A percentile compares a stretch with the other conserved stretches of the same genome.
Conservation (phyloP, 2,113 vertebrate species). For the Dinomys branickii region DNA sequence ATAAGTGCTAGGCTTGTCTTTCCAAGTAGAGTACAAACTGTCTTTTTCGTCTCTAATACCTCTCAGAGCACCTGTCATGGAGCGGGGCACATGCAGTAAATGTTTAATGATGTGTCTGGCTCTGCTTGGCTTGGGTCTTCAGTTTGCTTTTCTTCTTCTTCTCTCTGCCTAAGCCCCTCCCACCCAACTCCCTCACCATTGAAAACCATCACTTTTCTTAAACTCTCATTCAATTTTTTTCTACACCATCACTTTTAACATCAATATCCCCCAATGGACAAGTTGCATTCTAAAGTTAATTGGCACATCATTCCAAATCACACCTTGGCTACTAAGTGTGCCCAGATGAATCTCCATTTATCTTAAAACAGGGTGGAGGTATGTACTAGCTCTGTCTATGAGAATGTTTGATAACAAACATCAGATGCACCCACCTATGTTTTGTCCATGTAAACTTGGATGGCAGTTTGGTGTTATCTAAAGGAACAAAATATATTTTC, state of each 20-base stretch:
- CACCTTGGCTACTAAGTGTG: background rate
- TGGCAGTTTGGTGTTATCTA: background rate
- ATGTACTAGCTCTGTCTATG: background rate
- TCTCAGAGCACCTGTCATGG: conserved; percentile 34
- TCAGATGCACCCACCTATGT: background rate
- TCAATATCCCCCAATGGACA: background rate
- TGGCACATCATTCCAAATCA: conserved; percentile 7
- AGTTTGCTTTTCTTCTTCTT: background rate
- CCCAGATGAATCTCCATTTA: background rate
- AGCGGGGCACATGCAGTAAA: background rate
- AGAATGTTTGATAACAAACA: background rate
- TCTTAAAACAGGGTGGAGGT: background rate
- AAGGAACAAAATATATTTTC: background rate
- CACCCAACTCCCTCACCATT: background rate
- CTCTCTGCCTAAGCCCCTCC: background rate
- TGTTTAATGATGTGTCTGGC: conserved; percentile 27
- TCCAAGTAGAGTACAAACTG: conserved; percentile 60
- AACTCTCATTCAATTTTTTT: background rate
- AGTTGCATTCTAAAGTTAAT: conserved; percentile 17
- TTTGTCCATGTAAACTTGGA: background rate
- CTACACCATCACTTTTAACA: conserved; percentile 12
- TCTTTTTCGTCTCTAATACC: conserved; percentile 26
- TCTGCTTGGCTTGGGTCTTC: background rate
- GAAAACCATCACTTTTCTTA: conserved; percentile 31
- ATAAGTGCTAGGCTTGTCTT: conserved; percentile 54